Conservation (phyloP, 2,888 invertebrate genomes). For the Onthophagus sagittarius region DNA sequence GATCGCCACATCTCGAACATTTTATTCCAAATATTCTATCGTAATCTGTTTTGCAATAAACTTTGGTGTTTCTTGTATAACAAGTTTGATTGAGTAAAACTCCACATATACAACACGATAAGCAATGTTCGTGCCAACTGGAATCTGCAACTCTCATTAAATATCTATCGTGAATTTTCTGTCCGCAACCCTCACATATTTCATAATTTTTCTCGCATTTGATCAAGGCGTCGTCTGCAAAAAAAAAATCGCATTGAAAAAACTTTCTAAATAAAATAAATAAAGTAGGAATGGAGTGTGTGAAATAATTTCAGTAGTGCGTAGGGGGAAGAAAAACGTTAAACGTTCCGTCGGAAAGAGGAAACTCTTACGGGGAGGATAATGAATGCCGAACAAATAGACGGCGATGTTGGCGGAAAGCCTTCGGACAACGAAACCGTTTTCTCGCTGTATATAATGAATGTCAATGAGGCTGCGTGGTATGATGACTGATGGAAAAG, state of each 20-base stretch:
- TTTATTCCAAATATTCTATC: conserved; percentile 95
- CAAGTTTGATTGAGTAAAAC: conserved; percentile 88
- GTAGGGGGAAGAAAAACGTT: not conserved
- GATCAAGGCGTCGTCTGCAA: conserved; percentile 50
- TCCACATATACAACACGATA: conserved; percentile 92
- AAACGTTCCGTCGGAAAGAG: conserved; percentile 18
- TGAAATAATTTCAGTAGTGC: not conserved
- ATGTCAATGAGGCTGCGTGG: conserved; percentile 25
- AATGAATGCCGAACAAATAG: conserved; percentile 34
- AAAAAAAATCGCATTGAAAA: conserved; percentile 21
- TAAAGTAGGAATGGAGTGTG: not conserved
- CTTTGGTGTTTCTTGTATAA: conserved; percentile 88
- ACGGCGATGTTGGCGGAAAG: conserved; percentile 28
- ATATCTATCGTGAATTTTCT: conserved; percentile 92
- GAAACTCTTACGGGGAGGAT: conserved; percentile 30
- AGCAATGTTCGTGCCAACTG: conserved; percentile 95
- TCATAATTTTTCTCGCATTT: conserved; percentile 79
- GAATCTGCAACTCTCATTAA: conserved; percentile 91
- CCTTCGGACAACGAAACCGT: conserved; percentile 41
- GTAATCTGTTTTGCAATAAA: conserved; percentile 97
- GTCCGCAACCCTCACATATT: conserved; percentile 92
- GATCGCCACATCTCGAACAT: conserved; percentile 87
- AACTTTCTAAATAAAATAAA: conserved; percentile 1
- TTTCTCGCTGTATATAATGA: conserved; percentile 43
- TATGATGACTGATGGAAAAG: not conserved